These are phyloP conservation scores for Lithophane ornitopus DNA, from an alignment of 2,888 invertebrate genomes.

Conservation along the genomic window DNA sequence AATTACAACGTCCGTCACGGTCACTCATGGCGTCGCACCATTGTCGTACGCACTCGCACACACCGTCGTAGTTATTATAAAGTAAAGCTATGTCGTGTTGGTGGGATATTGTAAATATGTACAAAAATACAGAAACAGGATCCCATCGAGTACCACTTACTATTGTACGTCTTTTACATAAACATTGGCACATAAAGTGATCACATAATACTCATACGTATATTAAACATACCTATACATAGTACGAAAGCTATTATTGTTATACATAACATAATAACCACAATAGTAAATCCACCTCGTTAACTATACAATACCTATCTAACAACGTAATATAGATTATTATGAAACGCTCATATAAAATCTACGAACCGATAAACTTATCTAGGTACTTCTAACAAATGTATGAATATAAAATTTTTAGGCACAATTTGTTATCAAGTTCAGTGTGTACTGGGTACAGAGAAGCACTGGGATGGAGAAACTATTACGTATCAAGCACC, in stretches of 20 bases:
- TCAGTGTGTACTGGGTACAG: conserved; percentile 78
- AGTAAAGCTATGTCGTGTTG: conserved; percentile 54
- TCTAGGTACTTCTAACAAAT: conserved; percentile 80
- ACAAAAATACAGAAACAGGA: conserved; percentile 74
- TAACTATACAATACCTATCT: conserved; percentile 72
- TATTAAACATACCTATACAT: conserved; percentile 71
- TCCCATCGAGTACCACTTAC: conserved; percentile 68
- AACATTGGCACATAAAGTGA: conserved; percentile 88
- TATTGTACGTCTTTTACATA: conserved; percentile 82
- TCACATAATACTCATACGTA: conserved; percentile 86
- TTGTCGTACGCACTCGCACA: conserved; percentile 30
- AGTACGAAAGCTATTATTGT: conserved; percentile 78
- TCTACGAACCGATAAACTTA: conserved; percentile 81
- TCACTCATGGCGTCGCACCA: conserved; percentile 6
- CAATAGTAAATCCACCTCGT: conserved; percentile 76
- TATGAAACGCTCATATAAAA: conserved; percentile 86
- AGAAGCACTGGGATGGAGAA: conserved; percentile 73
- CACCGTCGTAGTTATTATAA: conserved; percentile 9
- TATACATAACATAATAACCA: conserved; percentile 70
- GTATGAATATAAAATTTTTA: conserved; percentile 83
- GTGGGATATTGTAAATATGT: conserved; percentile 57
- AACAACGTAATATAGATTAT: conserved; percentile 80
- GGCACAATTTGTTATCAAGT: conserved; percentile 83
- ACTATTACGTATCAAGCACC: conserved; percentile 69
- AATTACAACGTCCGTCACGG: conserved; percentile 17